Evolutionary conservation across 2,797 vertebrate genomes (phyloP).

Genomic region (Sebastes steindachneri): DNA sequence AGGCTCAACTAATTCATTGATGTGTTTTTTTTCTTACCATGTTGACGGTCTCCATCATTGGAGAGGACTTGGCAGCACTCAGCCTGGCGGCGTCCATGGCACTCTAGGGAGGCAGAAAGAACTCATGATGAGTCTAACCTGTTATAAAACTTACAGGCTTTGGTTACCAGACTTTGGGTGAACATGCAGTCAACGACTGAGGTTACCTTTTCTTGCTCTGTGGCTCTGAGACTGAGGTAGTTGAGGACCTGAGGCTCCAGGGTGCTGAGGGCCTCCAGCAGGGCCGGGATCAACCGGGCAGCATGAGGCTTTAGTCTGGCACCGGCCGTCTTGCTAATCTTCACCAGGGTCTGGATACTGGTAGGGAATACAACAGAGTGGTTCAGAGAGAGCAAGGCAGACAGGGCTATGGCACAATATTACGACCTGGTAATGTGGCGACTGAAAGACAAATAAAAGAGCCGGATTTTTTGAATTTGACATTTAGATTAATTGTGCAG

Average conservation of each 20-base stretch:
- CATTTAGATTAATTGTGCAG: too few relatives aligned
- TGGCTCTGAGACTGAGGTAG: slow-evolving; percentile 96
- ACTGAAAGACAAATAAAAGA: not conserved
- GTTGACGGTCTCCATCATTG: slow-evolving; percentile 99
- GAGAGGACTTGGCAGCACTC: slow-evolving; percentile 96
- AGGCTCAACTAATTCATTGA: not conserved
- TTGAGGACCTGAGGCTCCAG: slow-evolving; percentile 97
- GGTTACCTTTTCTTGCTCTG: slow-evolving; percentile 95
- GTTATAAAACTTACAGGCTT: not conserved
- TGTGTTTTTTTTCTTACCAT: slow-evolving; percentile 83
- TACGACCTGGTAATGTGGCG: not conserved
- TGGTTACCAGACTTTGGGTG: not conserved
- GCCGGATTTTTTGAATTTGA: too few relatives aligned
- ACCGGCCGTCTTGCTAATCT: slow-evolving; percentile 97
- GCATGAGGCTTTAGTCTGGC: slow-evolving; percentile 94
- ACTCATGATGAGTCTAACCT: not conserved
- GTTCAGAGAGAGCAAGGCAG: not conserved
- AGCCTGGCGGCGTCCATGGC: slow-evolving; percentile 97
- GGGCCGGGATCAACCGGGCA: slow-evolving; percentile 92
- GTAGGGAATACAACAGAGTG: not conserved
- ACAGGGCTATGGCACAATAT: not conserved
- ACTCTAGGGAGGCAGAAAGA: slow-evolving; percentile 77
- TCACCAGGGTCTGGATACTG: slow-evolving; percentile 97
- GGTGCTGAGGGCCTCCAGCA: slow-evolving; percentile 94
- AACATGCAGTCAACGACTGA: not conserved